Conservation (phyloP, 2,113 vertebrate genomes). For the Hemibagrus wyckioides region DNA sequence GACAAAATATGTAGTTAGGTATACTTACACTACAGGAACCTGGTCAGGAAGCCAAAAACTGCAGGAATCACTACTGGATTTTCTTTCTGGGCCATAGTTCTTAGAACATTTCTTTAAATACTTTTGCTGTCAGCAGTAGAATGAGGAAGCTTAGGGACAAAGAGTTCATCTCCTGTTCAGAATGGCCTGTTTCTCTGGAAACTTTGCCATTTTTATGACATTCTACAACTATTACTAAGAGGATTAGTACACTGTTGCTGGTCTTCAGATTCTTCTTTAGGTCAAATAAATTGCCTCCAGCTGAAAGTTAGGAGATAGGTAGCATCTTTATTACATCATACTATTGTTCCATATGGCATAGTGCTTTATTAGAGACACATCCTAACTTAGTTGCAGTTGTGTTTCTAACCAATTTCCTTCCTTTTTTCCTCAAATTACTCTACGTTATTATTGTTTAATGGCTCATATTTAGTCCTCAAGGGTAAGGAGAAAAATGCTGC, state of each 20-base stretch:
- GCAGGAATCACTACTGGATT: not conserved
- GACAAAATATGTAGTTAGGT: not conserved
- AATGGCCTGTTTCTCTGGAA: not conserved
- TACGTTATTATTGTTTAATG: not conserved
- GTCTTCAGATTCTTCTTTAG: not conserved
- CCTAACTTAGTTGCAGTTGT: not conserved
- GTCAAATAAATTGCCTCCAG: not conserved
- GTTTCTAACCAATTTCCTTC: not conserved
- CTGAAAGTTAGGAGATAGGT: not conserved
- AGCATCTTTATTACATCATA: not conserved
- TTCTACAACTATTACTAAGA: not conserved
- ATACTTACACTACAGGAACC: not conserved
- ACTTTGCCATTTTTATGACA: not conserved
- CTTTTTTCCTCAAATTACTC: not conserved
- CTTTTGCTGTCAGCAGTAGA: not conserved
- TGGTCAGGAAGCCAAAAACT: not conserved
- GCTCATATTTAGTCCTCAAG: not conserved
- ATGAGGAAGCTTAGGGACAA: not conserved
- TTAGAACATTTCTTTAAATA: not conserved
- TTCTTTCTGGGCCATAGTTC: not conserved
- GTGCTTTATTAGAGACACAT: not conserved
- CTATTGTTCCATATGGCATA: not conserved
- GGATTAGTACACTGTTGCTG: not conserved
- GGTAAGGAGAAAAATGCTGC: not conserved
- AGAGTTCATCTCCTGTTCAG: not conserved